These are phyloP conservation scores for Balaeniceps rex DNA, from an alignment of 2,113 vertebrate species.

Conservation along the genomic window DNA sequence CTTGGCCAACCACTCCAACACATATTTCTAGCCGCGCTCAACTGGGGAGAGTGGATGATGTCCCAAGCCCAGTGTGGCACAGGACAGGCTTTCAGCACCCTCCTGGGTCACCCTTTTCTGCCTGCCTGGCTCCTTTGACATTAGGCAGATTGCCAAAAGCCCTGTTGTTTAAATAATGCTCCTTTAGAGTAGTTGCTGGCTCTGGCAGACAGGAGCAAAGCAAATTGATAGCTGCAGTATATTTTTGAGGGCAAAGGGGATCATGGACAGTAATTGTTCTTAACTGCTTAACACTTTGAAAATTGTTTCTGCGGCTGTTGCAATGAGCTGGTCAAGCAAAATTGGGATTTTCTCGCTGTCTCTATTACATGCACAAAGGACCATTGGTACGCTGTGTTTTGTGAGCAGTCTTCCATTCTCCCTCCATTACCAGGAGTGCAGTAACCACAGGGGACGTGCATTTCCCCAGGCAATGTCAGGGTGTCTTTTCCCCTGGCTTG, in stretches of 20 bases:
- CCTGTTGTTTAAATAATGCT: neutral
- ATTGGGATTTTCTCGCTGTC: neutral
- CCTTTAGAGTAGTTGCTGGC: neutral
- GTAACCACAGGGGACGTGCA: neutral
- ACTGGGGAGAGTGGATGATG: accelerated
- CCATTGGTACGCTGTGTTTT: accelerated
- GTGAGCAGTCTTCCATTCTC: neutral
- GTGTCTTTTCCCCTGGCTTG: neutral
- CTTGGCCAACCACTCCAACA: neutral
- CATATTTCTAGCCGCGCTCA: accelerated
- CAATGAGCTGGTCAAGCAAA: neutral
- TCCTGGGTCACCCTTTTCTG: neutral
- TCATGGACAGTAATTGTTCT: neutral
- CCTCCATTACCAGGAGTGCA: neutral
- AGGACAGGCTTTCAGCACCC: accelerated
- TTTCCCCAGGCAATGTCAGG: neutral
- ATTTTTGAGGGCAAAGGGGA: neutral
- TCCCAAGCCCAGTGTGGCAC: too few species aligned
- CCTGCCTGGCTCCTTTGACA: neutral
- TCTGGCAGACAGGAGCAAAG: neutral
- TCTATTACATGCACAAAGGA: neutral
- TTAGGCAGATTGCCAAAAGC: neutral
- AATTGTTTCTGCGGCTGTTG: neutral
- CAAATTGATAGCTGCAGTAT: neutral
- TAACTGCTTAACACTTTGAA: neutral